Evolutionary conservation across 1,140 invertebrate species (phyloP), one percentile per base, ranked within the genome.

Genomic region (Danaus plexippus): DNA sequence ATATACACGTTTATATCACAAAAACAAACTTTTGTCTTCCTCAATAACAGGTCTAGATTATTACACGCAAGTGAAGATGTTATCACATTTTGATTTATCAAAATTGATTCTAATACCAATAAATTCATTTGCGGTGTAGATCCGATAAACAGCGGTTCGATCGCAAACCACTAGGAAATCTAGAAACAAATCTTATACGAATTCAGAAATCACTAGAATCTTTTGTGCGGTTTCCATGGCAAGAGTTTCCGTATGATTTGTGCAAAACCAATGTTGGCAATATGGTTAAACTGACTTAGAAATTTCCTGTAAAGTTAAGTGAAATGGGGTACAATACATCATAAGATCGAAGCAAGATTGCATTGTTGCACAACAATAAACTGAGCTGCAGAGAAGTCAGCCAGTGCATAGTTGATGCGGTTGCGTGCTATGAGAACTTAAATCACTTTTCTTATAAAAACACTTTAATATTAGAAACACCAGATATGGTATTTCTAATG

Each of bases 161-260:
- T 79, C 77, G 68, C 77, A 75, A 83, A 81, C 80, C 77, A 67
- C 76, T 64, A 75, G 77, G 69, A 81, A 83, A 84, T 83, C 76
- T 80, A 75, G 55, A 66, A 75, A 65, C 62, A 60, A 63, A 82
- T 81, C 79, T 84, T 78, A 85, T 85, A 77, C 73, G 48, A 59
- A 56, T 55, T 63, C 71, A 71, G 69, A 75, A 75, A 81, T 77
- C 80, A 71, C 59, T 61, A 71, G 78, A 76, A 84, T 80, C 75
- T 71, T 43, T 57, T 32, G 57, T 80, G 77, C 66, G 78, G 78
- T 83, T 84, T 73, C 66, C 69, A 80, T 83, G 73, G 68, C 79
- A 80, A 77, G 77, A 69, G 68, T 32, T 70, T 66, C 56, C 50
- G 49, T 67, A 69, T 77, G 73, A 83, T 82, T 82, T 80, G 76